These are phyloP conservation scores for Porites rus DNA, from an alignment of 92 coral and sea anemone species.

Conservation along the genomic window DNA sequence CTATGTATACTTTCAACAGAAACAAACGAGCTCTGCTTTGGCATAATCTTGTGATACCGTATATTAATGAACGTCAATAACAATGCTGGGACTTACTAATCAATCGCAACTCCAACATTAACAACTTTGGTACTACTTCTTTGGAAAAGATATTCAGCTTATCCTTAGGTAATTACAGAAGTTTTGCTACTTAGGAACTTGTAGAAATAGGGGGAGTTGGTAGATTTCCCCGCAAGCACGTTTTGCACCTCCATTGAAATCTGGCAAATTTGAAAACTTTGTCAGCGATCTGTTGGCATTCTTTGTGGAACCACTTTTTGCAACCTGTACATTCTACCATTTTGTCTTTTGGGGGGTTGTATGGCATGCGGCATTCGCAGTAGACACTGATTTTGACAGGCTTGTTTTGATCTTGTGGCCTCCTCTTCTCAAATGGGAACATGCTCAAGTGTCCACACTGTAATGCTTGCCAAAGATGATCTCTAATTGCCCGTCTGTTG, in stretches of 20 bases:
- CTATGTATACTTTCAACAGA: too few relatives aligned
- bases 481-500: conserved; percentile 30
- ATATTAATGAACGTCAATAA: too few relatives aligned
- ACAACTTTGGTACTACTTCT: too few relatives aligned
- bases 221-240: conserved; percentile 2
- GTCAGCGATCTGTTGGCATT: conserved; percentile 48
- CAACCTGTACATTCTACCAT: conserved; percentile 65
- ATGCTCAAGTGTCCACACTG: background rate
- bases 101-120: too few relatives aligned
- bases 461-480: conserved; percentile 40
- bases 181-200: background rate
- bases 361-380: conserved; percentile 51
- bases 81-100: too few relatives aligned
- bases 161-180: background rate
- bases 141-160: too few relatives aligned
- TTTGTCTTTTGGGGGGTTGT: conserved; percentile 26
- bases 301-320: conserved; percentile 52
- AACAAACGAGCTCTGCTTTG: too few relatives aligned
- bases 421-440: conserved; percentile 22
- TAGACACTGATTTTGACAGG: conserved; percentile 19
- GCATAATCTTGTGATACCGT: too few relatives aligned
- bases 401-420: background rate
- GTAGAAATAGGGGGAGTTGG: background rate
- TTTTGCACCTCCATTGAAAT: conserved; percentile 41
- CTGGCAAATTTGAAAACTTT: conserved; percentile 37